Evolutionary conservation across 2,888 invertebrate genomes (phyloP), one percentile per base, ranked within the genome.

Genomic region (Seira sanloemensis): DNA sequence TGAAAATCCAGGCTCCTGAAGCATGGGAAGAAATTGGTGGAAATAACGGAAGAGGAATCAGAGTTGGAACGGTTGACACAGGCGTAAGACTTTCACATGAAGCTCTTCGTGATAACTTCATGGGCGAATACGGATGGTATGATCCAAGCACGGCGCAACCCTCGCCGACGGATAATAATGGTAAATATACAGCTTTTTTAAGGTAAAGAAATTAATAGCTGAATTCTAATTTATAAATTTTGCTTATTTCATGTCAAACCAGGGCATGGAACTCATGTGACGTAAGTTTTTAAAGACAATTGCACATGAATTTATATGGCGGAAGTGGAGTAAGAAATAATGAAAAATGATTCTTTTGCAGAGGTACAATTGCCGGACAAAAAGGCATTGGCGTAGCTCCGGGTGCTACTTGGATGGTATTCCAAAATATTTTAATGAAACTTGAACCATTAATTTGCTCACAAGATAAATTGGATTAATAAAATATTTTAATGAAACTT

Each of bases 71-170:
- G 0, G 12, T 84, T 5, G 84, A 79, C 54, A 79, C 84, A 0
- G 84, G 84, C 18, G 83, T 83, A 0, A 27, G 83, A 12, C 46
- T 16, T 0, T 78, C 78, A 2, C 84, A 78, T 68, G 74, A 84
- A 65, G 72, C 75, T 9, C 66, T 84, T 0, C 2, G 27, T 2
- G 72, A 84, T 50, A 79, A 84, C 37, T 84, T 79, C 76, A 37
- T 84, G 4, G 84, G 84, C 2, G 67, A 84, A 0, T 84, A 84
- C 25, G 84, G 79, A 9, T 84, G 84, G 84, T 76, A 27, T 54
- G 84, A 84, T 21, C 84, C 84, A n/a, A 66, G 58, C 7, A 19
- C 54, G 18, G 46, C 24, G 0, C 19, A 37, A 24, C 58, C 46
- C 65, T 2, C 21, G 7, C 67, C 67, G 5, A 21, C 5, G 1